phyloP scores from a whole-genome alignment of 2,888 invertebrate genomes.

The Syrista parreyssii region DNA sequence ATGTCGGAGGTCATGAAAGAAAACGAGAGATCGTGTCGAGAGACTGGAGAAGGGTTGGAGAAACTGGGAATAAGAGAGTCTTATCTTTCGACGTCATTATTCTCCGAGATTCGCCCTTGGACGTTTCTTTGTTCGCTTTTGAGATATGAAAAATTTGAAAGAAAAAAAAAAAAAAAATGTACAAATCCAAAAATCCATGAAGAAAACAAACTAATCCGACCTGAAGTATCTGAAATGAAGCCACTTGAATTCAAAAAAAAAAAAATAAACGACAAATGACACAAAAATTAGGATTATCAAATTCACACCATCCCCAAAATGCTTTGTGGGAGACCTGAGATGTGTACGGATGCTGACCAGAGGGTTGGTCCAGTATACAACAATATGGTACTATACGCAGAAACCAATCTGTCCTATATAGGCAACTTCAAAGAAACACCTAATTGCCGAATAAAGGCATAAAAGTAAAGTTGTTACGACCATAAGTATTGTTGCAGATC shows the following conservation, averaged over 20 bases:
- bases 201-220: background rate
- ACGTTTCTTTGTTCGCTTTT: background rate
- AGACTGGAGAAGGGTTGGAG: background rate
- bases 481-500: background rate
- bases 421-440: background rate
- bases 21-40: background rate
- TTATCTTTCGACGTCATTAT: background rate
- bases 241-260: background rate
- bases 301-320: no score
- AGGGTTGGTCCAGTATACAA: background rate
- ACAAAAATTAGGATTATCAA: no score
- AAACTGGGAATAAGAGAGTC: background rate
- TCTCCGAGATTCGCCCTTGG: background rate
- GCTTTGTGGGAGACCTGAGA: background rate
- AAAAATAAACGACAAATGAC: background rate
- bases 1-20: background rate
- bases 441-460: conserved; percentile 34
- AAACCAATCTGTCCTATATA: background rate
- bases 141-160: background rate
- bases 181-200: background rate
- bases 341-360: background rate
- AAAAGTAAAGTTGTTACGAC: conserved; percentile 10
- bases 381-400: background rate
- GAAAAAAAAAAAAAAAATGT: background rate
- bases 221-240: background rate